phyloP scores from a whole-genome alignment of 1,140 invertebrate species.

The Sycobia sp. region DNA sequence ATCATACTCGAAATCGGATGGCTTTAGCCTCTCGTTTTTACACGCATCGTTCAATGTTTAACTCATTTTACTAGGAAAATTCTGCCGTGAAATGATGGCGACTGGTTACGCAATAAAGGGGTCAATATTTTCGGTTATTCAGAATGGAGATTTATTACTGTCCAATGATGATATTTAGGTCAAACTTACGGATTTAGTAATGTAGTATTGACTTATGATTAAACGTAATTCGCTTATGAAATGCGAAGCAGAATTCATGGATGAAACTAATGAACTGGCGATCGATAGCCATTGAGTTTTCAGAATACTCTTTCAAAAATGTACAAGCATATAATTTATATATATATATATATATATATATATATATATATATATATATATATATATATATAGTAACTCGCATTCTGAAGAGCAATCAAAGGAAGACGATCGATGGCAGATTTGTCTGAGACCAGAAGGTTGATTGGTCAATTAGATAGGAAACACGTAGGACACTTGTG shows the following conservation, averaged over 20 bases:
- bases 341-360: no score
- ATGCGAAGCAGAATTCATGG: no score
- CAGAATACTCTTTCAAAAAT: no score
- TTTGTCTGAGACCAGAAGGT: constrained; percentile 56
- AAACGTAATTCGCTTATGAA: no score
- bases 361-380: no score
- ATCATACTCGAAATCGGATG: constrained; percentile 23
- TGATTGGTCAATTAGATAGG: constrained; percentile 61
- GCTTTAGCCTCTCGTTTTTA: constrained; percentile 6
- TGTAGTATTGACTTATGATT: no score
- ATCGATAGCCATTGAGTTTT: no score
- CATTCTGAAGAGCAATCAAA: constrained; percentile 53
- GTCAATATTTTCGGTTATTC: constrained; percentile 6
- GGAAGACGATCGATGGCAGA: constrained; percentile 53
- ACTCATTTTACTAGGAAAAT: background rate
- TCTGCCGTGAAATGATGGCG: constrained; percentile 2
- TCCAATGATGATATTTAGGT: no score
- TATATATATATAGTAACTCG: no score
- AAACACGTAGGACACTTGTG: constrained; percentile 58
- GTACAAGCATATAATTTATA: no score
- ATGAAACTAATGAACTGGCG: no score
- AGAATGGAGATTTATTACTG: background rate
- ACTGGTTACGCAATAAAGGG: background rate
- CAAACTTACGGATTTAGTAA: no score
- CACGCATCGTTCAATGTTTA: background rate